phyloP scores from a whole-genome alignment of 1,140 invertebrate species.

The Theocolax elegans region DNA sequence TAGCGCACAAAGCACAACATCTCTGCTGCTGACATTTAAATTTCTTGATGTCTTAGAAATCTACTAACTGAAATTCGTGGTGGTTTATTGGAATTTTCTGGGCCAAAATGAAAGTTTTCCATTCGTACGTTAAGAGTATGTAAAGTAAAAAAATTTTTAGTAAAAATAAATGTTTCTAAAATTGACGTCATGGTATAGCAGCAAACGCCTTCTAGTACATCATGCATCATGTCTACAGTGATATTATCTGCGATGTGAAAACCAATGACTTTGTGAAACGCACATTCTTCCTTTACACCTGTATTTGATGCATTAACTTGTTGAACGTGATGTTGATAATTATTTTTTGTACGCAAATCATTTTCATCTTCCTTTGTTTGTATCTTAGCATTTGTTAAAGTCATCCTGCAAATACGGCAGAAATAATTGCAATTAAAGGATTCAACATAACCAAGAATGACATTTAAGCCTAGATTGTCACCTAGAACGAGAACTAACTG shows the following conservation, averaged over 20 bases:
- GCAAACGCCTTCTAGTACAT: background rate
- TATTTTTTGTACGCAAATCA: background rate
- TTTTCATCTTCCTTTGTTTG: background rate
- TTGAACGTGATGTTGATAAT: background rate
- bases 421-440: constrained; percentile 1
- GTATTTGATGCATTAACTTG: background rate
- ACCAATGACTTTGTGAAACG: background rate
- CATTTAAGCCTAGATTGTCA: constrained; percentile 6
- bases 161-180: no score
- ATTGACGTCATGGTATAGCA: no score
- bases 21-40: no score
- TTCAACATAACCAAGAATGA: background rate
- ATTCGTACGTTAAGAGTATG: background rate
- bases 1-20: no score
- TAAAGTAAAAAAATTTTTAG: no score
- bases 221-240: background rate
- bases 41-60: no score
- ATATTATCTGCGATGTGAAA: background rate
- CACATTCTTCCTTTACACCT: background rate
- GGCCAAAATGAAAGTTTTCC: background rate
- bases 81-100: no score
- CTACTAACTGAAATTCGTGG: no score
- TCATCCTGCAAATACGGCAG: background rate
- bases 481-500: constrained; percentile 1
- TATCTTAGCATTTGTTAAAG: background rate